Conservation (phyloP, 2,797 vertebrate genomes). For the Oreonectes daqikongensis region DNA sequence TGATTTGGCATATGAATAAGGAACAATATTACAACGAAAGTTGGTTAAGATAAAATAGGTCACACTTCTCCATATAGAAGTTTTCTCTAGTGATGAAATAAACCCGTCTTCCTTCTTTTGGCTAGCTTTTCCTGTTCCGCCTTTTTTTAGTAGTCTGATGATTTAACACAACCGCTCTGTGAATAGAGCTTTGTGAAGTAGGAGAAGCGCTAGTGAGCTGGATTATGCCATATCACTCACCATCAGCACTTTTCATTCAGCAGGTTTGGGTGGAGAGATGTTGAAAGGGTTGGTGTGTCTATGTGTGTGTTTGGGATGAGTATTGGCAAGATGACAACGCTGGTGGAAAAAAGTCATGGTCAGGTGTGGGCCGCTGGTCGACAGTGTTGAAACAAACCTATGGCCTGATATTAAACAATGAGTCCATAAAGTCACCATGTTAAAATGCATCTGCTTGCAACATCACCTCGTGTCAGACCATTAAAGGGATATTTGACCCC, state of each 20-base stretch:
- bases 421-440: background rate
- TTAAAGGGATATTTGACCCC: background rate
- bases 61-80: background rate
- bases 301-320: background rate
- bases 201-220: constrained; percentile 26
- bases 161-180: background rate
- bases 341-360: background rate
- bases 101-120: constrained; percentile 8
- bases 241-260: constrained; percentile 69
- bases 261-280: background rate
- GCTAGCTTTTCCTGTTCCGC: constrained; percentile 22
- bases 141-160: background rate
- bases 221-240: constrained; percentile 68
- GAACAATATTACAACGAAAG: background rate
- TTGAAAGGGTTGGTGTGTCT: constrained; percentile 15
- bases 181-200: constrained; percentile 19
- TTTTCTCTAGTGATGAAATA: background rate
- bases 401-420: background rate
- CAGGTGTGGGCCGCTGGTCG: background rate
- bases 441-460: constrained; percentile 1
- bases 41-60: background rate
- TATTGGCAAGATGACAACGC: background rate
- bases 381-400: constrained; percentile 4
- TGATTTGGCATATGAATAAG: background rate
- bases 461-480: background rate